Conservation (phyloP, 2,797 vertebrate genomes). For the Cyprinodon diabolis region DNA sequence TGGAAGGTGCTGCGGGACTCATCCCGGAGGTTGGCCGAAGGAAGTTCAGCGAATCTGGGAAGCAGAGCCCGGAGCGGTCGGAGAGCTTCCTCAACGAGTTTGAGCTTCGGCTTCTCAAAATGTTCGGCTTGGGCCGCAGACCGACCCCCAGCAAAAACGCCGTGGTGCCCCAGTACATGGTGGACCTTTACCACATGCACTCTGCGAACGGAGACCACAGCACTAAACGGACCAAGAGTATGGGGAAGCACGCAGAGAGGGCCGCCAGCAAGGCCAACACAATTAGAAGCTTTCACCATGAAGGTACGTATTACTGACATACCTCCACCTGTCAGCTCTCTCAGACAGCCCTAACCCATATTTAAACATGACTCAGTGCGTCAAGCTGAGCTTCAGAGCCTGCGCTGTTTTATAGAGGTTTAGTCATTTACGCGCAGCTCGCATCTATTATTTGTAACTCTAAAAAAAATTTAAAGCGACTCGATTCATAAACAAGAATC, state of each 20-base stretch:
- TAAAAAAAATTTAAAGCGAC: constrained; percentile 25
- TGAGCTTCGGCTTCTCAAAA: constrained; percentile 93
- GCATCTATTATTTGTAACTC: constrained; percentile 49
- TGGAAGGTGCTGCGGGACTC: constrained; percentile 93
- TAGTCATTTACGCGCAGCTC: constrained; percentile 74
- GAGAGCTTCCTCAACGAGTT: constrained; percentile 92
- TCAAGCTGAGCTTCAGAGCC: constrained; percentile 65
- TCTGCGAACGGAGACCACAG: constrained; percentile 86
- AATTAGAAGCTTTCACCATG: constrained; percentile 97
- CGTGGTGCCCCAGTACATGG: constrained; percentile 95
- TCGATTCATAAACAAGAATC: constrained; percentile 34
- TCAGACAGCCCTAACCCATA: constrained; percentile 74
- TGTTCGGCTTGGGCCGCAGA: constrained; percentile 95
- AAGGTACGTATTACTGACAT: constrained; percentile 89
- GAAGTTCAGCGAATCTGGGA: constrained; percentile 87
- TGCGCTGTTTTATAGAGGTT: constrained; percentile 63
- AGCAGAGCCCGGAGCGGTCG: constrained; percentile 87
- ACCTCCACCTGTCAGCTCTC: constrained; percentile 74
- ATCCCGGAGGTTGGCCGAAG: constrained; percentile 94
- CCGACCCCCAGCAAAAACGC: constrained; percentile 91
- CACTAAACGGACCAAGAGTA: constrained; percentile 81
- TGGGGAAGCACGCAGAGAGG: constrained; percentile 87
- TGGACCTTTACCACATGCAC: constrained; percentile 95
- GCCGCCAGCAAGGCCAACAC: constrained; percentile 95
- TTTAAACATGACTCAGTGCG: constrained; percentile 78